Percentiles rank a stretch among this genome's conserved stretches.
These are phyloP conservation scores for Drosophila sp. DNA, from an alignment of 1,140 invertebrate species.

Conservation along the genomic window DNA sequence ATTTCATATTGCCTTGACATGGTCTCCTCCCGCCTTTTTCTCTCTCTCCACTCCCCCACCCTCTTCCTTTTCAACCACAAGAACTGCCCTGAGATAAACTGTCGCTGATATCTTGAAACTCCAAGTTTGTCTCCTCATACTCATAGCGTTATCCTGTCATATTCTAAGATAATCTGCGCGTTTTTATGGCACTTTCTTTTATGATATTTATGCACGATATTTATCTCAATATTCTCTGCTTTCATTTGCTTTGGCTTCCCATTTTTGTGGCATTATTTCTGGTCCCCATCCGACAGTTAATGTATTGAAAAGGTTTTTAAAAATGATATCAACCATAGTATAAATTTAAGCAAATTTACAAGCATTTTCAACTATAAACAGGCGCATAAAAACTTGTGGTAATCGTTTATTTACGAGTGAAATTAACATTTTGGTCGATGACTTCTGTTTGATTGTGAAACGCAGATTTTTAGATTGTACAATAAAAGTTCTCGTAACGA, in stretches of 20 bases:
- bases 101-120: slow-evolving; percentile 61
- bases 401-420: slow-evolving; percentile 38
- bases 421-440: neutral
- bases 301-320: slow-evolving; percentile 56
- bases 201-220: slow-evolving; percentile 71
- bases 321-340: slow-evolving; percentile 42
- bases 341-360: slow-evolving; percentile 55
- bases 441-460: neutral
- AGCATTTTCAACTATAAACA: slow-evolving; percentile 40
- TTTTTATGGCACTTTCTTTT: slow-evolving; percentile 67
- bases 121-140: slow-evolving; percentile 29
- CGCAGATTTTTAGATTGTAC: neutral
- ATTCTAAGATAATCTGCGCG: slow-evolving; percentile 48
- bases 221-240: slow-evolving; percentile 63
- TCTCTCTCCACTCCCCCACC: neutral
- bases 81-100: slow-evolving; percentile 60
- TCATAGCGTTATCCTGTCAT: slow-evolving; percentile 17
- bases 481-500: neutral
- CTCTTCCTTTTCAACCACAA: slow-evolving; percentile 15
- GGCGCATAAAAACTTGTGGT: slow-evolving; percentile 41
- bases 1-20: slow-evolving; percentile 68
- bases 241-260: slow-evolving; percentile 25
- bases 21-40: neutral
- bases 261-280: slow-evolving; percentile 53
- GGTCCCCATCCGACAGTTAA: slow-evolving; percentile 48